These are phyloP conservation scores for Grus americana DNA, from an alignment of 2,113 vertebrate species.

Conservation along the genomic window DNA sequence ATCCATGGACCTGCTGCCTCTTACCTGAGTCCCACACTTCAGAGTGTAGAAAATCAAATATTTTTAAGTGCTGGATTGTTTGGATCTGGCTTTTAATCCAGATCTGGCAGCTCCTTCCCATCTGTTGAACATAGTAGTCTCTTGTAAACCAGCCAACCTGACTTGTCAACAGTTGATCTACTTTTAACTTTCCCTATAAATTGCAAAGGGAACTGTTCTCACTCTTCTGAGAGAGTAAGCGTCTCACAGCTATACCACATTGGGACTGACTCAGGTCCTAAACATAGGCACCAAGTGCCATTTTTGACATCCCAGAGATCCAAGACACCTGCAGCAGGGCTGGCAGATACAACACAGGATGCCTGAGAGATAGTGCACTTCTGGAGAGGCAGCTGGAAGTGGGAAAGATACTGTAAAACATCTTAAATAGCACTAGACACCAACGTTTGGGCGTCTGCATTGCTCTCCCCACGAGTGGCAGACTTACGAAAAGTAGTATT, in stretches of 20 bases:
- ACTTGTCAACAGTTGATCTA: conserved; percentile 27
- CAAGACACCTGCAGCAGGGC: background rate
- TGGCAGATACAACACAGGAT: background rate
- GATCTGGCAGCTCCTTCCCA: conserved; percentile 8
- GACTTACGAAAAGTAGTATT: background rate
- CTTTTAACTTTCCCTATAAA: conserved; percentile 56
- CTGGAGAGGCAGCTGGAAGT: conserved; percentile 40
- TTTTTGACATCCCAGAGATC: conserved; percentile 32
- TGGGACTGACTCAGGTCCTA: conserved; percentile 30
- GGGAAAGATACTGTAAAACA: background rate
- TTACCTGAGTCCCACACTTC: background rate
- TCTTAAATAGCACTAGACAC: background rate
- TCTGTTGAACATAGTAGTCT: conserved; percentile 39
- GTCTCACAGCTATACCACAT: background rate
- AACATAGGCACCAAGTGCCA: conserved; percentile 29
- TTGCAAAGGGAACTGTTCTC: conserved; percentile 43
- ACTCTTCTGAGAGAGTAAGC: background rate
- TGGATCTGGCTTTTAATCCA: conserved; percentile 42
- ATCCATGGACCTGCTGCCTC: background rate
- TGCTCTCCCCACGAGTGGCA: background rate
- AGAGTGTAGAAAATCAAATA: background rate
- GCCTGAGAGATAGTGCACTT: conserved; percentile 3
- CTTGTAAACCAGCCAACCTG: conserved; percentile 49
- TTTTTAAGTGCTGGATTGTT: background rate
- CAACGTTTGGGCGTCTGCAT: background rate